Base-by-base conservation (phyloP, 2,888 invertebrate genomes). In the Ochropleura leucogaster region DNA sequence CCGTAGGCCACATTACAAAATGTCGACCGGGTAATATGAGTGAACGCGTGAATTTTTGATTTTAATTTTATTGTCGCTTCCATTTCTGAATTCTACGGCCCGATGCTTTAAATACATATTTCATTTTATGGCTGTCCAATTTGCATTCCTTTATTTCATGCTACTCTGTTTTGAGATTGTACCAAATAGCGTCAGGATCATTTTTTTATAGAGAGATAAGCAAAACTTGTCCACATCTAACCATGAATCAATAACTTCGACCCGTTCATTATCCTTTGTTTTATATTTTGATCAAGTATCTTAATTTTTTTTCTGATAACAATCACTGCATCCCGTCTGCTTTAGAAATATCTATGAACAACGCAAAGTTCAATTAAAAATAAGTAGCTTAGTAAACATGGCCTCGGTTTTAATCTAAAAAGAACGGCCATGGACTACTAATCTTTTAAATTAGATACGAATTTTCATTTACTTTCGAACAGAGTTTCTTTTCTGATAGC, bases 1-100 rank as follows among this genome's bases (percentile, higher is more conserved):
- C 94, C 96, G 87, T 86, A 91, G 94, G 95, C 87, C 88, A 88
- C 92, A 91, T 95, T 95, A 92, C 88, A 91, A 91, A 91, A 93
- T 92, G 91, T 92, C 90, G 89, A 90, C 89, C 86, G 89, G 88
- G 89, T 91, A 89, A 92, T 92, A 92, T 89, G 90, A 88, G 89
- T 86, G 90, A 90, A 92, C 90, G 90, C 89, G 89, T 92, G 90
- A 90, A 91, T 92, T 89, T 89, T 89, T 91, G 84, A 92, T 93
- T 92, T 92, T 86, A 86, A 86, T 85, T 81, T 85, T 88, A 88
- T 82, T 88, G 79, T 80, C 79, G 62, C 64, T 74, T 77, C 67
- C 73, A 65, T 74, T 82, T 72, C 66, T 72, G 77, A 80, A 81
- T 81, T 74, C 75, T 75, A 73, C 71, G 72, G 60, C 77, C 66